phyloP scores from a whole-genome alignment of 2,113 vertebrate genomes.

The Daubentonia madagascariensis region DNA sequence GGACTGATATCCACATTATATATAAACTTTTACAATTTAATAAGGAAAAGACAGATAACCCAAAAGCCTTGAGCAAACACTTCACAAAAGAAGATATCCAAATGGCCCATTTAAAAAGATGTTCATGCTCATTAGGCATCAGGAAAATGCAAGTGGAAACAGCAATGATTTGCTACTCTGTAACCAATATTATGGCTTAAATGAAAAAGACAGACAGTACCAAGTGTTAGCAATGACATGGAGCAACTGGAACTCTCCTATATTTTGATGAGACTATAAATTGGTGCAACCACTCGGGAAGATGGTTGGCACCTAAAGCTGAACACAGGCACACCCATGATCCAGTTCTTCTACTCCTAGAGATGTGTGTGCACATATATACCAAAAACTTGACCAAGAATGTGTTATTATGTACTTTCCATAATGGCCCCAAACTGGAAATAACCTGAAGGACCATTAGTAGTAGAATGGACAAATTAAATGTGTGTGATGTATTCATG shows the following conservation, averaged over 20 bases:
- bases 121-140: neutral
- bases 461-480: neutral
- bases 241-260: neutral
- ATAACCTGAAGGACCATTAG: neutral
- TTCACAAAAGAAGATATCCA: neutral
- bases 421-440: neutral
- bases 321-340: neutral
- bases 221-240: neutral
- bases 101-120: neutral
- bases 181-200: neutral
- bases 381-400: neutral
- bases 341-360: neutral
- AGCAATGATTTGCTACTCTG: neutral
- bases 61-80: neutral
- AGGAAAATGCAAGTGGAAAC: neutral
- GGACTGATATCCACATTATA: neutral
- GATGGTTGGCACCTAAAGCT: neutral
- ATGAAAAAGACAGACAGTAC: neutral
- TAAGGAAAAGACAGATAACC: neutral
- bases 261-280: neutral
- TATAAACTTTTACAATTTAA: neutral
- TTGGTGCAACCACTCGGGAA: neutral
- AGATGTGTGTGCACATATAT: fast-evolving
- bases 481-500: neutral
- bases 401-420: neutral